Base-by-base conservation (phyloP, 1,140 invertebrate genomes). In the Meteorus sp. region DNA sequence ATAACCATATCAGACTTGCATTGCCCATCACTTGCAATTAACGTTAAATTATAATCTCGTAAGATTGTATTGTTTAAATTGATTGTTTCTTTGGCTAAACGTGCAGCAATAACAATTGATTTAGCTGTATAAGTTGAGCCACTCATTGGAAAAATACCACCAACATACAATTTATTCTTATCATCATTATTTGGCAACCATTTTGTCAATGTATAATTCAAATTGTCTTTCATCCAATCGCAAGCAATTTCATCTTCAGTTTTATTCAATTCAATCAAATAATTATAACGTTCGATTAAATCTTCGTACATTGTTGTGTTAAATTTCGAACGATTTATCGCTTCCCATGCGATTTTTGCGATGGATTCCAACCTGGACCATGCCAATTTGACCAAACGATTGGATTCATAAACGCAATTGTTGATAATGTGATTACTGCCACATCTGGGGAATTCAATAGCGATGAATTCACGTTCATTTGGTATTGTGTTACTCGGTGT, bases 1-100 rank as follows among this genome's bases (percentile, higher is more conserved):
- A 93, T 88, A 1, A 92, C 91, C 59, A 84, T 82, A 68, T 92
- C 90, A 0, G 89, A 78, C 51, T 85, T 82, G 72, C 92, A 94
- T 57, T 88, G 81, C 0, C 89, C 91, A 68, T 93, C 85, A 23
- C 82, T 79, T 0, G 82, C 76, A 4, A 85, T 52, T 9, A 92
- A 56, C 7, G 82, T 70, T 0, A 94, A 69, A 8, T 83, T 77
- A 65, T 91, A 89, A 64, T 88, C 83, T 0, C 77, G 73, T 7
- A 93, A 70, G 15, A 92, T 69, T 0, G 75, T 77, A 0, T 67
- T 63, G 67, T 90, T 86, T 0, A 65, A 52, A 68, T 94, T 93
- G 27, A 93, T 82, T 2, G 85, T 83, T 0, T 84, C 69, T 13
- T 82, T 76, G 0, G 91, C 91, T 79, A 90, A 83, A 37, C 75